phyloP scores from a whole-genome alignment of 2,888 invertebrate genomes.

The Caenorhabditis sp. region DNA sequence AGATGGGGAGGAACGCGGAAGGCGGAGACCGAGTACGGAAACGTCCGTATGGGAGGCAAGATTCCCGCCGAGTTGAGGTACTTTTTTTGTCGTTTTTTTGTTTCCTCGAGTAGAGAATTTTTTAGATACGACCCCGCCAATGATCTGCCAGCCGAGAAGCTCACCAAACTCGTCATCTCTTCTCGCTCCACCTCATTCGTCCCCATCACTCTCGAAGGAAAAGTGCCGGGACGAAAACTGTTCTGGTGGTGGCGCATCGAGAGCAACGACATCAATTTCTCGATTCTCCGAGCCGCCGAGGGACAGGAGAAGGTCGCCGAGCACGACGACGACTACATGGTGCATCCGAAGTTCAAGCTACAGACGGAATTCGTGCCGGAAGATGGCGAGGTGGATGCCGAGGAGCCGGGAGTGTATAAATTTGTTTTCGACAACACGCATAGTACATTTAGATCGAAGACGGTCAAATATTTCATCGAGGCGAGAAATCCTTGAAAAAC shows the following conservation, averaged over 20 bases:
- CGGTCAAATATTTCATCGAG: conserved; percentile 71
- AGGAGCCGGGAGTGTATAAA: conserved; percentile 78
- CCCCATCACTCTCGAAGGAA: conserved; percentile 74
- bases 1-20: conserved; percentile 79
- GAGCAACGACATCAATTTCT: conserved; percentile 72
- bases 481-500: conserved; percentile 34
- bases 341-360: conserved; percentile 77
- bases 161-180: conserved; percentile 74
- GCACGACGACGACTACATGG: conserved; percentile 75
- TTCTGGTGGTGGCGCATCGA: conserved; percentile 80
- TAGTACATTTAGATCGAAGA: conserved; percentile 73
- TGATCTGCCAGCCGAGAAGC: conserved; percentile 71
- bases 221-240: conserved; percentile 68
- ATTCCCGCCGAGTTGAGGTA: conserved; percentile 75
- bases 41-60: conserved; percentile 80
- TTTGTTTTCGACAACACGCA: conserved; percentile 80
- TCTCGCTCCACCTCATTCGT: conserved; percentile 74
- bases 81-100: neutral
- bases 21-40: conserved; percentile 75
- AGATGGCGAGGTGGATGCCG: conserved; percentile 73
- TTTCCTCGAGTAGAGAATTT: neutral
- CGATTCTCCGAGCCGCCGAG: conserved; percentile 65
- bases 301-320: conserved; percentile 72
- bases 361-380: conserved; percentile 81
- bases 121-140: conserved; percentile 75